Evolutionary conservation across 2,113 vertebrate species (phyloP), one percentile per base, ranked within the genome.

Genomic region (Hyla sarda): DNA sequence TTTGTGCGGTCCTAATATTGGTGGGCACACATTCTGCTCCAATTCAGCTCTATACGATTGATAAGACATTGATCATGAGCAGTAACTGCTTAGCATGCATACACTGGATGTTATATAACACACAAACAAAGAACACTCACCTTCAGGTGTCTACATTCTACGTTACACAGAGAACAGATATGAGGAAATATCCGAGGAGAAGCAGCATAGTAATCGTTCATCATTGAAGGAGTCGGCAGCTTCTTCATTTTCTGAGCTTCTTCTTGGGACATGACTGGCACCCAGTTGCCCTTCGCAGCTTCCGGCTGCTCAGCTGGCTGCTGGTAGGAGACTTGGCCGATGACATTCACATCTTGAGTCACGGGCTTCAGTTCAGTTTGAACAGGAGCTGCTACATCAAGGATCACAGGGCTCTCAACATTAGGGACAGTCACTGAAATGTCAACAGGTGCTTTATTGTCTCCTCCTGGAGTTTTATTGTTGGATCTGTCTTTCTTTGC

Each of bases 151-250:
- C 92, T 91, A 96, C 96, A 98, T 92, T 97, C 95, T 96, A 95
- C 82, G 95, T 94, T 96, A 97, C 98, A 99, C 87, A 99, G 96
- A 96, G 95, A 96, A 96, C 98, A 99, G 91, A 97, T 95, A 95
- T 99, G 97, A 81, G 98, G 96, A 93, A 99, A 97, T 93, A 94
- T 93, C 94, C 93, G 96, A 21, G 98, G 97, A 48, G 96, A 95
- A 0, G 95, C 93, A 3, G 96, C 96, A 23, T 96, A 96, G 93
- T 97, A 99, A 95, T 99, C 98, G 45, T 95, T 96, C 96, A 98
- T 97, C 98, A 97, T 97, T 71, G 94, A 95, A 0, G 92, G 92
- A 1, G 96, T 95, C 41, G 97, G 97, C 72, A 96, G 89, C 71
- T 93, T 92, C 90, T 96, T 93, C 87, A 89, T 90, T 90, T 93